Conservation (phyloP, 2,797 vertebrate species). For the Vipera latastei region DNA sequence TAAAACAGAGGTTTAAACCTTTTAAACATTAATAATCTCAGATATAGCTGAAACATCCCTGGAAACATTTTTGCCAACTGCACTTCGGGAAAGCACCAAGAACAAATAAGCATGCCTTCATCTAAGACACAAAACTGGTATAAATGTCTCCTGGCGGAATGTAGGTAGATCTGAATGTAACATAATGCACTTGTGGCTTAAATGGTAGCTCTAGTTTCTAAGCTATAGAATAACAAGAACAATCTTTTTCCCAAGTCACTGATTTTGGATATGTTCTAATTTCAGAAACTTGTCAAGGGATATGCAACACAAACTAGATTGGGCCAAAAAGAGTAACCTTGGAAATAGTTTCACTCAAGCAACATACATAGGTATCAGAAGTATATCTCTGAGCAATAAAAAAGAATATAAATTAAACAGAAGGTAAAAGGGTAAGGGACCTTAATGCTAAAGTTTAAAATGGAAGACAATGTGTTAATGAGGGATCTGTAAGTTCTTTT, state of each 20-base stretch:
- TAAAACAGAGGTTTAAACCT: background rate
- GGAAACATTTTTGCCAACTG: background rate
- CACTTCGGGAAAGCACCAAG: background rate
- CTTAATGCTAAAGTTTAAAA: background rate
- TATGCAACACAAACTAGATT: background rate
- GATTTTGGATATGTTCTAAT: background rate
- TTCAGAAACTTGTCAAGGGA: background rate
- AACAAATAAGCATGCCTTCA: background rate
- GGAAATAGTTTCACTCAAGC: background rate
- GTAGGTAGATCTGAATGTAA: background rate
- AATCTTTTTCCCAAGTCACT: background rate
- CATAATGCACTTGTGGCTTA: background rate
- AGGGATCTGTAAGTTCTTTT: background rate
- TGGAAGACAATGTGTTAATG: background rate
- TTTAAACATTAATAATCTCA: background rate
- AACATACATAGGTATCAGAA: background rate
- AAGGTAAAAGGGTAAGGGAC: background rate
- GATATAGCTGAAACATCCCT: background rate
- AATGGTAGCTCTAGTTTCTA: background rate
- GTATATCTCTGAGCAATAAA: background rate
- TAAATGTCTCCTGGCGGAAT: background rate
- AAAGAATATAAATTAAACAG: background rate
- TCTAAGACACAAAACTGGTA: background rate
- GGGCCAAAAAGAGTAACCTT: background rate
- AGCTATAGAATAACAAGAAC: background rate